phyloP scores from a whole-genome alignment of 2,113 vertebrate species.

The Pimephales promelas region DNA sequence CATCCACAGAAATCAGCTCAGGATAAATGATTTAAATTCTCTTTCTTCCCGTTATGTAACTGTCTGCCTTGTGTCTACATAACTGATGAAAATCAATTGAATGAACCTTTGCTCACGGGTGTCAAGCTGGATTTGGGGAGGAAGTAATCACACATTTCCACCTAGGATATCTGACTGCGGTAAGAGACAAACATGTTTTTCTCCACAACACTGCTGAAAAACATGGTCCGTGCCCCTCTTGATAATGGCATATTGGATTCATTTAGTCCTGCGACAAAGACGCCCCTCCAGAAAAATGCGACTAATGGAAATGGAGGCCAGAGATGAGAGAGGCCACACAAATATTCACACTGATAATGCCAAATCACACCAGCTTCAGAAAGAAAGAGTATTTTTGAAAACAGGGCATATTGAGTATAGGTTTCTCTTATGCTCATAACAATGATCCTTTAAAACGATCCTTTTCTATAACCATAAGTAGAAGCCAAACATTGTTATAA shows the following conservation, averaged over 20 bases:
- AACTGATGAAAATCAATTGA: slow-evolving; percentile 38
- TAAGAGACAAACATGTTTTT: slow-evolving; percentile 49
- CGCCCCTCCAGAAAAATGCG: slow-evolving; percentile 50
- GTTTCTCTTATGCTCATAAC: slow-evolving; percentile 4
- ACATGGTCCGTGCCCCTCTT: slow-evolving; percentile 19
- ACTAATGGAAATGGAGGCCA: slow-evolving; percentile 56
- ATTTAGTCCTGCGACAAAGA: slow-evolving; percentile 50
- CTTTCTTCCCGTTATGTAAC: slow-evolving; percentile 30
- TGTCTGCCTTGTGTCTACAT: slow-evolving; percentile 42
- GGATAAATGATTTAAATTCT: slow-evolving; percentile 3
- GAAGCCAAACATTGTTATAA: neutral
- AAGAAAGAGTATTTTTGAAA: slow-evolving; percentile 36
- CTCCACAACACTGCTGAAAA: slow-evolving; percentile 31
- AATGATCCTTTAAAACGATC: neutral
- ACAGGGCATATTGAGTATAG: neutral
- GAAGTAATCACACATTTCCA: slow-evolving; percentile 42
- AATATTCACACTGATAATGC: slow-evolving; percentile 50
- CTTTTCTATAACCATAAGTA: neutral
- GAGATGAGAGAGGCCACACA: slow-evolving; percentile 53
- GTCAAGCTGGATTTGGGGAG: slow-evolving; percentile 37
- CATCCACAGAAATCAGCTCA: slow-evolving; percentile 1
- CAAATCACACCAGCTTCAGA: slow-evolving; percentile 40
- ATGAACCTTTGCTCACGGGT: slow-evolving; percentile 29
- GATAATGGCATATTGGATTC: slow-evolving; percentile 58
- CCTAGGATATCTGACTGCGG: neutral